phyloP scores from a whole-genome alignment of 1,140 invertebrate species.

The Formica exsecta region DNA sequence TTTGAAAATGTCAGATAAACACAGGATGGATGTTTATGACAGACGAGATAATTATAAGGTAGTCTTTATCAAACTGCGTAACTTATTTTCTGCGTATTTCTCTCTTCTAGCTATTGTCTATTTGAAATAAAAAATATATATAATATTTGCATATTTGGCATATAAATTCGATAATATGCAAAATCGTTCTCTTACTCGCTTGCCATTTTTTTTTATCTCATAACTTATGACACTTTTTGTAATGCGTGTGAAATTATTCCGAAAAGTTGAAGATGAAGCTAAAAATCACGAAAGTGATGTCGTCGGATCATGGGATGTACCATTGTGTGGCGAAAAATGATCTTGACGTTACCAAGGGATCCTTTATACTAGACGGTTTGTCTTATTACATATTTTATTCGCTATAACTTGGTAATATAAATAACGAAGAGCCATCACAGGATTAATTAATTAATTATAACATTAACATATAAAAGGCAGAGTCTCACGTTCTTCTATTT shows the following conservation, averaged over 20 bases:
- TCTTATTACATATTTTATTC: constrained; percentile 4
- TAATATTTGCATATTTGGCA: background rate
- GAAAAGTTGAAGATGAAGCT: constrained; percentile 90
- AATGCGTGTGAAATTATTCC: constrained; percentile 26
- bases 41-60: constrained; percentile 87
- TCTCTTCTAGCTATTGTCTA: background rate
- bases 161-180: constrained; percentile 11
- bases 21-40: constrained; percentile 89
- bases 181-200: background rate
- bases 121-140: too few relatives aligned
- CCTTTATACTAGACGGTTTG: constrained; percentile 91
- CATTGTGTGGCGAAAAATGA: constrained; percentile 95
- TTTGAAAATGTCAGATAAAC: constrained; percentile 90
- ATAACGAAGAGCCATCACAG: background rate
- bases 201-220: background rate
- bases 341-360: constrained; percentile 91
- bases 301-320: constrained; percentile 91
- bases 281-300: constrained; percentile 90
- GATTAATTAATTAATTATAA: constrained; percentile 29
- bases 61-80: constrained; percentile 47
- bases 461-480: background rate
- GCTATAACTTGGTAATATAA: constrained; percentile 15
- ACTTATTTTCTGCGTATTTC: background rate
- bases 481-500: too few relatives aligned
- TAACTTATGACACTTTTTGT: constrained; percentile 11